Evolutionary conservation across 1,140 invertebrate species (phyloP).

Genomic region (Cotesia vestalis): DNA sequence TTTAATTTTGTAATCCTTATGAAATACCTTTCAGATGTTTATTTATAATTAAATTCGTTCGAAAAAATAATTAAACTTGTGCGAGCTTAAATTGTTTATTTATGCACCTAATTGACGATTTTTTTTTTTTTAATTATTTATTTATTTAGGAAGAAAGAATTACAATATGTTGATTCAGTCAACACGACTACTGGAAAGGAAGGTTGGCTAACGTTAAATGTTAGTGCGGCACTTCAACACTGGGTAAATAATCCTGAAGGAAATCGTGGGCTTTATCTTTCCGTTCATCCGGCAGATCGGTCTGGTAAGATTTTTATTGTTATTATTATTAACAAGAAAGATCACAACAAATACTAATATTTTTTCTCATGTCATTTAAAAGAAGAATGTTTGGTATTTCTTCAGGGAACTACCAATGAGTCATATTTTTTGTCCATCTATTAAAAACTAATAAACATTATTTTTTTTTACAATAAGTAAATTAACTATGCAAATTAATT

Average conservation of each 20-base stretch:
- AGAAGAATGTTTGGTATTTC: conserved; percentile 33
- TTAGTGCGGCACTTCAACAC: conserved; percentile 75
- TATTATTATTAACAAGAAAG: conserved; percentile 10
- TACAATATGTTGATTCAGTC: conserved; percentile 73
- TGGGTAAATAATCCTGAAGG: conserved; percentile 81
- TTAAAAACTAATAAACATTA: neutral
- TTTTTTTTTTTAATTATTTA: conserved; percentile 1
- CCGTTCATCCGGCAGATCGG: conserved; percentile 75
- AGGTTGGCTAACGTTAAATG: conserved; percentile 83
- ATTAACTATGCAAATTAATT: neutral
- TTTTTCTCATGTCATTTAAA: conserved; percentile 14
- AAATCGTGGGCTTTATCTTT: conserved; percentile 92
- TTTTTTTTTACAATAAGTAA: neutral
- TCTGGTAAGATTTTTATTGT: conserved; percentile 66
- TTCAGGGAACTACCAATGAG: conserved; percentile 23
- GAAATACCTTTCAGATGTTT: too few species aligned
- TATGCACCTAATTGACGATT: conserved; percentile 17
- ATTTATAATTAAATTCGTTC: neutral
- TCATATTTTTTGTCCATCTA: neutral
- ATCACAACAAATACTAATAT: neutral
- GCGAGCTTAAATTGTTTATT: neutral
- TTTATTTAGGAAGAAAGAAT: conserved; percentile 69
- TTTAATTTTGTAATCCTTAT: neutral
- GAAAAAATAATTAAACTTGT: conserved; percentile 6
- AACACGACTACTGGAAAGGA: conserved; percentile 72